Evolutionary conservation across 1,140 invertebrate genomes (phyloP).

Genomic region (Nixonia krombeini): DNA sequence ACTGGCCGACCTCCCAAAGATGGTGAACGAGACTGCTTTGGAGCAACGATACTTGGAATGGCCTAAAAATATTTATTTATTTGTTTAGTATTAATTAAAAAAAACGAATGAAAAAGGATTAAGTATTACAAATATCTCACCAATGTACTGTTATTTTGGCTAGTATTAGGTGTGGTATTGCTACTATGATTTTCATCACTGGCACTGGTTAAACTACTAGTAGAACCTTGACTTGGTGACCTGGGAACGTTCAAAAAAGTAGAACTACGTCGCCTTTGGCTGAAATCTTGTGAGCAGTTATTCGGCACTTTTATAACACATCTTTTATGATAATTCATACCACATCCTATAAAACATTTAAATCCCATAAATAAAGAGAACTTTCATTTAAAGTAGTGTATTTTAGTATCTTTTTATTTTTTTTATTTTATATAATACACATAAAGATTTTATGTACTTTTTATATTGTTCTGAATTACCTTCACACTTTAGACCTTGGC

Average conservation of each 20-base stretch:
- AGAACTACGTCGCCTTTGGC: constrained; percentile 71
- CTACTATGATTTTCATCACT: constrained; percentile 69
- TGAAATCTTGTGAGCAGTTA: constrained; percentile 83
- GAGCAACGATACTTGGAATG: constrained; percentile 64
- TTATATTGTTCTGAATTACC: constrained; percentile 73
- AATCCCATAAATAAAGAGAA: constrained; percentile 3
- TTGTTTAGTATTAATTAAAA: constrained; percentile 12
- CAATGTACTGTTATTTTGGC: constrained; percentile 67
- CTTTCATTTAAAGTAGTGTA: neutral
- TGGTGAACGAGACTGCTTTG: constrained; percentile 77
- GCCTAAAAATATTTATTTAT: constrained; percentile 56
- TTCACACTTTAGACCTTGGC: constrained; percentile 99
- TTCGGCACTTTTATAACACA: constrained; percentile 99
- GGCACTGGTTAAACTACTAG: constrained; percentile 68
- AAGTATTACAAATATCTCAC: constrained; percentile 44
- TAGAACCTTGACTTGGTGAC: constrained; percentile 77
- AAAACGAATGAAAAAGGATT: neutral
- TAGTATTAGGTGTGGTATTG: constrained; percentile 62
- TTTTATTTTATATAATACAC: neutral
- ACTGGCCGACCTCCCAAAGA: constrained; percentile 81
- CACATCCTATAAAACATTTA: constrained; percentile 82
- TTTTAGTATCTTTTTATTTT: neutral
- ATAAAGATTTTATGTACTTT: neutral
- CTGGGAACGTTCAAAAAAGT: constrained; percentile 77
- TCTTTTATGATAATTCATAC: constrained; percentile 97